Base-by-base conservation (phyloP, 2,113 vertebrate species). In the Chaetops frenatus region DNA sequence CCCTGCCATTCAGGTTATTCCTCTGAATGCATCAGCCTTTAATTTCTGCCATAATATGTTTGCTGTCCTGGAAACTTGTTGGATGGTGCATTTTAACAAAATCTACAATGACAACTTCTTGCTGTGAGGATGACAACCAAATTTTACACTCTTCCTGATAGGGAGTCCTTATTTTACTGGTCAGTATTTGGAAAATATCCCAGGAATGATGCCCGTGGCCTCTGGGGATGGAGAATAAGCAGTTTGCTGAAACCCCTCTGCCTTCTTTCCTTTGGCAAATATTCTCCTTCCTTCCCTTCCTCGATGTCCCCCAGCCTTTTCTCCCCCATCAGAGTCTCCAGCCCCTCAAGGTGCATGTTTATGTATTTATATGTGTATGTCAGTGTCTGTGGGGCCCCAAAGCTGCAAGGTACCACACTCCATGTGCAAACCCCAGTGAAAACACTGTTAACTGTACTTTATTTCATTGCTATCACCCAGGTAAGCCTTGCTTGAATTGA, bases 191-290 rank as follows among this genome's bases (percentile, higher is more conserved):
- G 69, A 62, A 85, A 94, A 91, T 31, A 89, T n/a, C 14, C 9
- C 0, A 0, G 40, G 25, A 76, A 56, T 1, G 0, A 50, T 4
- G 6, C 50, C 35, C 76, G 31, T 56, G 57, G n/a, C 36, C 76
- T 33, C 19, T 72, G 40, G 33, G 29, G 12, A 29, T 10, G 4
- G 21, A 81, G 29, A 93, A 58, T 29, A 40, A 80, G 67, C 7
- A 17, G 21, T 58, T 84, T 83, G 27, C 35, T 70, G 83, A 66
- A 83, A 50, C 2, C 4, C 4, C 3, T 71, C 64, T 81, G 21
- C 67, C 38, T 38, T 61, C 15, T 15, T 91, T 64, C 20, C 22
- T 28, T 33, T 57, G 57, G 47, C 28, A 79, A 76, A 27, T 6
- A 28, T 27, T 40, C 7, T 74, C 33, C 19, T 29, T 90, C 22